Conservation (phyloP, 2,888 invertebrate species). For the Eustalomyia histrio region DNA sequence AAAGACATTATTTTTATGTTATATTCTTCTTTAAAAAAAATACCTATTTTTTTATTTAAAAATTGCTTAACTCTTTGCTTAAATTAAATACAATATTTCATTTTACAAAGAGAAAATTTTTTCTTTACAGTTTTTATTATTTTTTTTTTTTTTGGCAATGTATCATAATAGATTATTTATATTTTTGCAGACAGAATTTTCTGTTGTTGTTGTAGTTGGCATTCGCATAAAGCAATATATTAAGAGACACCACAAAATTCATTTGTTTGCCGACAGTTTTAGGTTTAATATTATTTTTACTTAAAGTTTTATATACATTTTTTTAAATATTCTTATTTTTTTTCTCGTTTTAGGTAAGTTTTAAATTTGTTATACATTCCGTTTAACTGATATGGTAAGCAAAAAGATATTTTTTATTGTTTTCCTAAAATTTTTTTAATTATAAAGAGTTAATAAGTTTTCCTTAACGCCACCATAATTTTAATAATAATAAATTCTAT, state of each 20-base stretch:
- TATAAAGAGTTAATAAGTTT: too few species aligned
- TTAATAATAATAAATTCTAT: too few species aligned
- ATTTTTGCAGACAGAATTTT: slow-evolving; percentile 28
- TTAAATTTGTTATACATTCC: not conserved
- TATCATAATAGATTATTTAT: slow-evolving; percentile 32
- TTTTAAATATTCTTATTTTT: not conserved
- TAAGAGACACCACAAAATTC: not conserved
- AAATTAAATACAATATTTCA: not conserved
- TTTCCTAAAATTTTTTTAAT: too few species aligned
- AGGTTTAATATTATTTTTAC: not conserved
- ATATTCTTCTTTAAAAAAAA: not conserved
- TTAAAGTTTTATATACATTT: not conserved
- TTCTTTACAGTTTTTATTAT: not conserved
- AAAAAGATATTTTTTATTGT: too few species aligned
- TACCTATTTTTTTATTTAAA: not conserved
- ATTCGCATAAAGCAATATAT: not conserved
- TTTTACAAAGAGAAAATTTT: not conserved
- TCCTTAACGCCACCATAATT: too few species aligned
- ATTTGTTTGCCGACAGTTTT: not conserved
- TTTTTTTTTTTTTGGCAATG: slow-evolving; percentile 33
- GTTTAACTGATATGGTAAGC: too few species aligned
- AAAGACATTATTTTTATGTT: not conserved
- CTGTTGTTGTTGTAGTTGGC: slow-evolving; percentile 9
- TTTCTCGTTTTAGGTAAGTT: slow-evolving; percentile 44
- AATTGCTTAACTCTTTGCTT: too few species aligned